These are phyloP conservation scores for Pteruthius melanotis DNA, from an alignment of 2,113 vertebrate genomes.

Conservation along the genomic window DNA sequence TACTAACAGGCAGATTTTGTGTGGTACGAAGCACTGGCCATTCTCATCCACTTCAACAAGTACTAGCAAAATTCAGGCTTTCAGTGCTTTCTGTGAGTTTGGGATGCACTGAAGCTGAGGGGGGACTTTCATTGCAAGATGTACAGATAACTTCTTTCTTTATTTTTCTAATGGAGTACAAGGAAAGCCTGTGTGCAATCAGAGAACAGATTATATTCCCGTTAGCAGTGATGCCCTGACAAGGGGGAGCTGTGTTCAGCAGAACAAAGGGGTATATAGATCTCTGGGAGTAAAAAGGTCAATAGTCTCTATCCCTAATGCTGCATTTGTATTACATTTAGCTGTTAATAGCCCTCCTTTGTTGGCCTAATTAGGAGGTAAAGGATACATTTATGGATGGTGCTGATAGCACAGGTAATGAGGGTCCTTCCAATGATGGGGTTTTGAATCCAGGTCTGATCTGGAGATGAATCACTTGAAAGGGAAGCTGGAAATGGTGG, in stretches of 20 bases:
- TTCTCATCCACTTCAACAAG: not conserved
- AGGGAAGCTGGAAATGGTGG: slow-evolving; percentile 27
- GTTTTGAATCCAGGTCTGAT: slow-evolving; percentile 49
- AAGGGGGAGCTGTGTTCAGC: slow-evolving; percentile 42
- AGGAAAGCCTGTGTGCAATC: slow-evolving; percentile 55
- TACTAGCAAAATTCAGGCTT: not conserved
- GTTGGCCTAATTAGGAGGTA: slow-evolving; percentile 59
- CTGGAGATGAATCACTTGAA: slow-evolving; percentile 49
- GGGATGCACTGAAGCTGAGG: not conserved
- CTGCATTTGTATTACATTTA: slow-evolving; percentile 54
- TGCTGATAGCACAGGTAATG: slow-evolving; percentile 49
- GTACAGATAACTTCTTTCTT: slow-evolving; percentile 46
- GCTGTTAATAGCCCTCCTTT: slow-evolving; percentile 54
- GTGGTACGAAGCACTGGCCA: not conserved
- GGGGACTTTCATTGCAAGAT: not conserved
- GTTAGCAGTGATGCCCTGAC: slow-evolving; percentile 19
- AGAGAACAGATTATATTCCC: slow-evolving; percentile 55
- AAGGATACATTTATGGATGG: slow-evolving; percentile 45
- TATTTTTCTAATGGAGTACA: slow-evolving; percentile 42
- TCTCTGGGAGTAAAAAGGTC: slow-evolving; percentile 42
- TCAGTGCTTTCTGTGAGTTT: not conserved
- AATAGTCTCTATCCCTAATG: slow-evolving; percentile 62
- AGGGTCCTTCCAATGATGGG: slow-evolving; percentile 5
- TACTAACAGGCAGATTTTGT: not conserved
- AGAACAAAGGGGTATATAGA: slow-evolving; percentile 56